Evolutionary conservation across 2,797 vertebrate species (phyloP).

Genomic region (Hephaestus fuliginosus): DNA sequence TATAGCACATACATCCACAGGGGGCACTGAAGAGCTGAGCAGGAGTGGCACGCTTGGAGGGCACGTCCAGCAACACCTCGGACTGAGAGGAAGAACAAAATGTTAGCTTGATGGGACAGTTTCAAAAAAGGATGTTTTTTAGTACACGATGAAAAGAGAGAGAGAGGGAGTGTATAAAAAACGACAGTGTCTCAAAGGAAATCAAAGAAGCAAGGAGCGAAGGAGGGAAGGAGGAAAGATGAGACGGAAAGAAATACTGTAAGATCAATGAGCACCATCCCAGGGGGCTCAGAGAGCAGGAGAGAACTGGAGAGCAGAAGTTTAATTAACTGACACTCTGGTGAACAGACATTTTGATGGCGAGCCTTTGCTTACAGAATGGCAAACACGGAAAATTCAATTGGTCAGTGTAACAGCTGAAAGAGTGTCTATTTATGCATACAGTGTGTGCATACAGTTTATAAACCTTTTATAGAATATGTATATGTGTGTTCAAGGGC

Average conservation of each 20-base stretch:
- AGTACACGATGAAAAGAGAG: neutral
- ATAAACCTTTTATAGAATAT: neutral
- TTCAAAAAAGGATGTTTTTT: neutral
- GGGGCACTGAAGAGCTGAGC: constrained; percentile 80
- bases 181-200: constrained; percentile 34
- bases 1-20: constrained; percentile 77
- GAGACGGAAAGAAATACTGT: constrained; percentile 7
- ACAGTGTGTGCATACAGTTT: neutral
- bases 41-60: constrained; percentile 40
- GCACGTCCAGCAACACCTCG: constrained; percentile 69
- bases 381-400: constrained; percentile 30
- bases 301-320: constrained; percentile 34
- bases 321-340: constrained; percentile 62
- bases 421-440: neutral
- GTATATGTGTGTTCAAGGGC: neutral
- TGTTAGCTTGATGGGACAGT: neutral
- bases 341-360: constrained; percentile 45
- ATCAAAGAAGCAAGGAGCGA: constrained; percentile 18
- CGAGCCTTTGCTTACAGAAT: constrained; percentile 44
- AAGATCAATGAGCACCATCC: constrained; percentile 50
- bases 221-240: neutral
- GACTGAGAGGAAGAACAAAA: constrained; percentile 50
- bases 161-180: neutral
- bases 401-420: constrained; percentile 9
- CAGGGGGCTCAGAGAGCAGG: constrained; percentile 20